Conservation (phyloP, 2,888 invertebrate species). For the Ceriagrion tenellum region DNA sequence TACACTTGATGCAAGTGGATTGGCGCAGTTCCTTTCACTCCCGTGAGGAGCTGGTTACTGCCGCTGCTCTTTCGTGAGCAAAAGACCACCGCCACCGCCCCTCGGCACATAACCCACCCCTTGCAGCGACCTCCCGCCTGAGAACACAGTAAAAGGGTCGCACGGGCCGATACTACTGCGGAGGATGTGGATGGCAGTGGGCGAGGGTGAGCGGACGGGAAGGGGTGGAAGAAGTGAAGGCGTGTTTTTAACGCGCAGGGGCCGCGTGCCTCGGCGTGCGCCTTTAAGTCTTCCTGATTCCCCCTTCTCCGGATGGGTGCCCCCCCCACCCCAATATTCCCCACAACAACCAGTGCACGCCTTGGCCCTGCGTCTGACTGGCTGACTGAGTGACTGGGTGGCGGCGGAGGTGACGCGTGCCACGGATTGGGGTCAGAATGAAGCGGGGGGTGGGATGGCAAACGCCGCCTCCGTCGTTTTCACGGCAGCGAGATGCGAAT, state of each 20-base stretch:
- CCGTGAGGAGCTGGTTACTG: too few relatives aligned
- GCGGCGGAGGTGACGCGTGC: not conserved
- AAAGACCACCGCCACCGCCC: slow-evolving; percentile 13
- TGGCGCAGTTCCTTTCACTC: slow-evolving; percentile 4
- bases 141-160: not conserved
- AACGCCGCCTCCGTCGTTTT: too few relatives aligned
- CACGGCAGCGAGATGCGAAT: too few relatives aligned
- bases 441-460: too few relatives aligned
- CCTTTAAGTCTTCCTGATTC: too few relatives aligned
- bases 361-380: not conserved
- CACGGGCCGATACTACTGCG: not conserved
- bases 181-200: not conserved
- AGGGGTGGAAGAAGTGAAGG: not conserved
- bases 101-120: not conserved
- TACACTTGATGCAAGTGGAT: too few relatives aligned
- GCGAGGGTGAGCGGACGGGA: too few relatives aligned
- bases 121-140: not conserved
- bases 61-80: not conserved
- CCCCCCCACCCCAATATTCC: not conserved
- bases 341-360: not conserved
- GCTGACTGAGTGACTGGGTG: not conserved
- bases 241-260: not conserved
- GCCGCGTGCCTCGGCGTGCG: not conserved
- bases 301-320: too few relatives aligned
- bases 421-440: not conserved